Evolutionary conservation across 2,888 invertebrate genomes (phyloP).

Genomic region (Drosophila recens): DNA sequence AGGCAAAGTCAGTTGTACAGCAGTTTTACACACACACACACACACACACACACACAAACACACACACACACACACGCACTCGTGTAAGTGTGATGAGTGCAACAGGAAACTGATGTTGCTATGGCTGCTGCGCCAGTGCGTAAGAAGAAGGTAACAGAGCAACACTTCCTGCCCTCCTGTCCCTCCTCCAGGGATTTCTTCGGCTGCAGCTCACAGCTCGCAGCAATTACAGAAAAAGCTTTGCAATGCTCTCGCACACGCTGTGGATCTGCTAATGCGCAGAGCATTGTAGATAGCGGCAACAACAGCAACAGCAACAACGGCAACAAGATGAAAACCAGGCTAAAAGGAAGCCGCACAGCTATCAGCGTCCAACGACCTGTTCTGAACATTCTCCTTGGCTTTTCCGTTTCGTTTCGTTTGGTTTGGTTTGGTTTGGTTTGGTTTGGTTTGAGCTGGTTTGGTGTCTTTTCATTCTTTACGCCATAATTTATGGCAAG

Average conservation of each 20-base stretch:
- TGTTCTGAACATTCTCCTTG: slow-evolving; percentile 46
- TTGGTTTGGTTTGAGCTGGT: slow-evolving; percentile 4
- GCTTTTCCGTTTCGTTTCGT: slow-evolving; percentile 45
- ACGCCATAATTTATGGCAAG: slow-evolving; percentile 58
- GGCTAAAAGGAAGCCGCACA: slow-evolving; percentile 65
- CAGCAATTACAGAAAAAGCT: slow-evolving; percentile 72
- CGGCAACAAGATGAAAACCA: slow-evolving; percentile 38
- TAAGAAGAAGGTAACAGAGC: slow-evolving; percentile 31
- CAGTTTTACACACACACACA: slow-evolving; percentile 5
- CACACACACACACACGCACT: slow-evolving; percentile 3
- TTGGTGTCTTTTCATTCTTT: slow-evolving; percentile 27
- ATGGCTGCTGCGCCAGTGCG: slow-evolving; percentile 40
- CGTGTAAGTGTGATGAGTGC: slow-evolving; percentile 51
- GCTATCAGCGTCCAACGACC: slow-evolving; percentile 69
- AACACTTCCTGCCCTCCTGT: slow-evolving; percentile 41
- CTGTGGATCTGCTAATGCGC: slow-evolving; percentile 54
- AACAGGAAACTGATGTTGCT: slow-evolving; percentile 42
- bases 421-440: slow-evolving; percentile 24
- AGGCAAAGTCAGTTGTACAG: slow-evolving; percentile 51
- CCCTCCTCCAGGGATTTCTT: slow-evolving; percentile 17
- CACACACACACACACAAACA: slow-evolving; percentile 7
- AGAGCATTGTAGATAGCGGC: slow-evolving; percentile 33
- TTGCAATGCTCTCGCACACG: slow-evolving; percentile 42
- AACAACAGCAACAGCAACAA: slow-evolving; percentile 9
- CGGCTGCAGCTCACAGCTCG: slow-evolving; percentile 14